Percentiles rank a stretch among this genome's conserved stretches.
Conservation (phyloP, 2,888 invertebrate genomes). For the Caenorhabditis afra region DNA sequence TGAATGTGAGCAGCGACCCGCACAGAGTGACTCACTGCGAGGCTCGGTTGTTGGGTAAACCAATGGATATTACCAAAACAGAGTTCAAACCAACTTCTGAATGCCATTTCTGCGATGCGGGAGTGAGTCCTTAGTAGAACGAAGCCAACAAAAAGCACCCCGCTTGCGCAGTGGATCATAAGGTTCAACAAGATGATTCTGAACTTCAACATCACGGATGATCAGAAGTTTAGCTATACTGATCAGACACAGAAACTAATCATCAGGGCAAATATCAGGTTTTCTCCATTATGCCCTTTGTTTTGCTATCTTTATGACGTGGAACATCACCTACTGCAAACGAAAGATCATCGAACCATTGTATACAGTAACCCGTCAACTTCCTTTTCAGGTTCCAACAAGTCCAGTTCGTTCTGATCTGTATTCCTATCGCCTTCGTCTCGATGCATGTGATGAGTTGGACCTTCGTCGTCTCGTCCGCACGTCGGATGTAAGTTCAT, state of each 20-base stretch:
- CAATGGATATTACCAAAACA: no score
- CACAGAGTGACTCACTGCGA: no score
- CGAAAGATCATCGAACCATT: background rate
- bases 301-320: background rate
- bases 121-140: no score
- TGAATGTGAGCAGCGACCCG: no score
- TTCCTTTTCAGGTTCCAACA: slow-evolving; percentile 52
- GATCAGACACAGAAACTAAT: background rate
- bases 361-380: slow-evolving; percentile 5
- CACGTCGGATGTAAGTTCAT: slow-evolving; percentile 56
- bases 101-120: no score
- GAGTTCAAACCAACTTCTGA: no score
- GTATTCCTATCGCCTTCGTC: slow-evolving; percentile 78
- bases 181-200: no score
- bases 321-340: background rate
- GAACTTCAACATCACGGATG: no score
- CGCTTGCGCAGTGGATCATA: no score
- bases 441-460: slow-evolving; percentile 80
- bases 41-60: no score
- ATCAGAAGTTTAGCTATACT: no score
- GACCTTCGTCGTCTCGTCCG: slow-evolving; percentile 77
- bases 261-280: background rate
- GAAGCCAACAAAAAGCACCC: no score
- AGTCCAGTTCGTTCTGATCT: slow-evolving; percentile 78
- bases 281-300: background rate